A percentile compares a stretch with the other conserved stretches of the same genome.
Evolutionary conservation across 2,888 invertebrate species (phyloP).

Genomic region (Linyphia triangularis): DNA sequence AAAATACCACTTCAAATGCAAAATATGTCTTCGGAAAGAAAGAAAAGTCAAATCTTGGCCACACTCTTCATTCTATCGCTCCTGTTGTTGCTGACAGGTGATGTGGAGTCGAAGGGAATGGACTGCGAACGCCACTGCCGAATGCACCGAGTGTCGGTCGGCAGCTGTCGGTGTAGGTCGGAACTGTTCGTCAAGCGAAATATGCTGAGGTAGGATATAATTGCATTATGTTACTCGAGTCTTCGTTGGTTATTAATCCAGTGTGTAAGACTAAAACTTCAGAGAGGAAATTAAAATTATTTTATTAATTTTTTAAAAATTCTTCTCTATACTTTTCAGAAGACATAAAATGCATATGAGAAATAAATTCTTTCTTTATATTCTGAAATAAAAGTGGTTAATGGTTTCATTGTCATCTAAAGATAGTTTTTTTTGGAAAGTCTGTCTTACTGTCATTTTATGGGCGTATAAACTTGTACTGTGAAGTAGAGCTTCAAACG

Average conservation of each 20-base stretch:
- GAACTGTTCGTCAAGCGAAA: constrained; percentile 61
- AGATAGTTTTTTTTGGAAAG: no score
- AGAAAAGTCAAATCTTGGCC: not conserved
- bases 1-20: not conserved
- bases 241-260: not conserved
- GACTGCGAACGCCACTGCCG: constrained; percentile 61
- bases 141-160: constrained; percentile 50
- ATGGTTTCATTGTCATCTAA: no score
- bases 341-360: not conserved
- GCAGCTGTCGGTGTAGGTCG: constrained; percentile 58
- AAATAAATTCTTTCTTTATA: no score
- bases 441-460: no score
- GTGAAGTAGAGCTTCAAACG: no score
- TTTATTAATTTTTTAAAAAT: not conserved
- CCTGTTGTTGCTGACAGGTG: not conserved
- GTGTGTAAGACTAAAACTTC: not conserved
- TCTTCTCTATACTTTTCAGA: not conserved
- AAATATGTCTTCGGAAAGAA: not conserved
- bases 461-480: no score
- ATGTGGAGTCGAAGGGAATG: constrained; percentile 9
- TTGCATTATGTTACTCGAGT: not conserved
- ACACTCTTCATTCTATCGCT: not conserved
- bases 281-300: not conserved
- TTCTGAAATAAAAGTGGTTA: no score
- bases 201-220: not conserved